Evolutionary conservation across 2,888 invertebrate species (phyloP).

Genomic region (Cantharis rufa): DNA sequence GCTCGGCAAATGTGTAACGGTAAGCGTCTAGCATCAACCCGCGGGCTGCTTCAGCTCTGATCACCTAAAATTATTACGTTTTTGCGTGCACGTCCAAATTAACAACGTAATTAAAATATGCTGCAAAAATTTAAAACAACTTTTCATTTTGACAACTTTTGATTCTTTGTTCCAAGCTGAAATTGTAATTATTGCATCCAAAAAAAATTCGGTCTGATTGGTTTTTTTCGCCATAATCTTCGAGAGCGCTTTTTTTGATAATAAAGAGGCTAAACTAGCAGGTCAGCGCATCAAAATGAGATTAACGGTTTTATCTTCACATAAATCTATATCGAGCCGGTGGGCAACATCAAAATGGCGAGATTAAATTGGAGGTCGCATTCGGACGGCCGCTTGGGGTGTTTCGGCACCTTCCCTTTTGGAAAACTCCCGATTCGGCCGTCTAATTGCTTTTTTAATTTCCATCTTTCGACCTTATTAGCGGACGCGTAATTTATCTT

Average conservation of each 20-base stretch:
- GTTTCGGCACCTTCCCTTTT: neutral
- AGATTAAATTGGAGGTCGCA: neutral
- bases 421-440: too few relatives aligned
- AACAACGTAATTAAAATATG: neutral
- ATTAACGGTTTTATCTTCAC: slow-evolving; percentile 17
- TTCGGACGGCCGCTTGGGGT: neutral
- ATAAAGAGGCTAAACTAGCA: slow-evolving; percentile 7
- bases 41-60: neutral
- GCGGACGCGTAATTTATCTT: neutral
- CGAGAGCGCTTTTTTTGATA: neutral
- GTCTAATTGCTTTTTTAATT: neutral
- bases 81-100: neutral
- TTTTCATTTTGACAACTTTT: neutral
- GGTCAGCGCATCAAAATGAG: slow-evolving; percentile 6
- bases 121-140: neutral
- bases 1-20: slow-evolving; percentile 38
- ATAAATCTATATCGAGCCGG: slow-evolving; percentile 16
- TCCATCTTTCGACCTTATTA: neutral
- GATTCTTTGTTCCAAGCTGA: neutral
- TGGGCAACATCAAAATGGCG: slow-evolving; percentile 1
- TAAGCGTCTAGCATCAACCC: slow-evolving; percentile 34
- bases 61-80: neutral
- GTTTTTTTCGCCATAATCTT: neutral
- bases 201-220: neutral
- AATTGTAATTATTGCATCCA: neutral